These are phyloP conservation scores for Prenolepis imparis DNA, from an alignment of 2,888 invertebrate genomes.

Conservation along the genomic window DNA sequence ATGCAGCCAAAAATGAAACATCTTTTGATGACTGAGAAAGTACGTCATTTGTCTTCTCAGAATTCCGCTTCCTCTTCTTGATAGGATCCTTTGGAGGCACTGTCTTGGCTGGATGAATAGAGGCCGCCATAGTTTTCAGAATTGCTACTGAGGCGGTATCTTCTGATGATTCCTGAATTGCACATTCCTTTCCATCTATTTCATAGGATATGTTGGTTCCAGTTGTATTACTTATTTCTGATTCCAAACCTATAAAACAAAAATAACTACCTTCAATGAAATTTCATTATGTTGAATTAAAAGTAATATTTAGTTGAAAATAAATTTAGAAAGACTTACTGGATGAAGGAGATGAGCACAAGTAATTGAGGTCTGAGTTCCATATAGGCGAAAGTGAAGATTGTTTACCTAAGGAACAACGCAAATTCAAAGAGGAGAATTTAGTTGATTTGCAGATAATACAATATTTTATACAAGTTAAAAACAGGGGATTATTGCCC, in stretches of 20 bases:
- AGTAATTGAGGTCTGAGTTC: background rate
- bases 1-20: conserved; percentile 17
- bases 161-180: background rate
- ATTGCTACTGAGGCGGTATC: too few relatives aligned
- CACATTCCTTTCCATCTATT: background rate
- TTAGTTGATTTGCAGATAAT: background rate
- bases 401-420: background rate
- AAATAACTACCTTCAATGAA: background rate
- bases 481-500: background rate
- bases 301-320: conserved; percentile 14
- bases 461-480: background rate
- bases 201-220: background rate
- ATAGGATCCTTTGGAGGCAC: too few relatives aligned
- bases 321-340: background rate
- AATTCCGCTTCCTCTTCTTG: too few relatives aligned
- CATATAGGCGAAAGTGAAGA: background rate
- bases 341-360: background rate
- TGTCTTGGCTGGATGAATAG: too few relatives aligned
- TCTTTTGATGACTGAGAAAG: background rate
- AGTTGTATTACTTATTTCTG: background rate
- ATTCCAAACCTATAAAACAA: background rate
- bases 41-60: too few relatives aligned
- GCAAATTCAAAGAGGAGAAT: background rate
- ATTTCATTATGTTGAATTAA: conserved; percentile 8
- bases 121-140: too few relatives aligned